Evolutionary conservation across 2,888 invertebrate genomes (phyloP).

Genomic region (Flexamia atlantica): DNA sequence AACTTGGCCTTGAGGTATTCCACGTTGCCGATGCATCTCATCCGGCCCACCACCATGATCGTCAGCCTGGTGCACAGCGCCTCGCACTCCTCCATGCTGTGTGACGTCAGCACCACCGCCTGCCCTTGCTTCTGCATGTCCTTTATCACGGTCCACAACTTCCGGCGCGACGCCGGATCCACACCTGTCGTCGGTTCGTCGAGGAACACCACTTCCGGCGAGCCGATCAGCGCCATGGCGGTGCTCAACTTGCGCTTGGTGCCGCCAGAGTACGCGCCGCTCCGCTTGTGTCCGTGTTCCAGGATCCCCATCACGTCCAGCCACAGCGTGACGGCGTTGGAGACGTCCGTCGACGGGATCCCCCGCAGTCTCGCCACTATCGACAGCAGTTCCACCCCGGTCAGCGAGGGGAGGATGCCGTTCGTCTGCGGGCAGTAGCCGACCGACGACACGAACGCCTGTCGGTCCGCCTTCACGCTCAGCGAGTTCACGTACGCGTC

Average conservation of each 20-base stretch:
- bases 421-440: slow-evolving; percentile 96
- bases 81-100: slow-evolving; percentile 92
- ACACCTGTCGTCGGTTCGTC: slow-evolving; percentile 82
- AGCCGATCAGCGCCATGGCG: slow-evolving; percentile 84
- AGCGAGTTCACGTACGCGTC: slow-evolving; percentile 73
- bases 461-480: slow-evolving; percentile 69
- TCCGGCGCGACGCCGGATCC: slow-evolving; percentile 88
- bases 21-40: slow-evolving; percentile 85
- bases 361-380: slow-evolving; percentile 87
- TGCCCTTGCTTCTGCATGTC: slow-evolving; percentile 83
- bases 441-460: slow-evolving; percentile 81
- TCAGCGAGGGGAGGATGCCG: slow-evolving; percentile 87
- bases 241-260: slow-evolving; percentile 86
- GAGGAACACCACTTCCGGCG: slow-evolving; percentile 83
- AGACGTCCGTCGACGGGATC: slow-evolving; percentile 73
- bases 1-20: slow-evolving; percentile 84
- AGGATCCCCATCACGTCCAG: slow-evolving; percentile 64
- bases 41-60: slow-evolving; percentile 85
- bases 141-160: slow-evolving; percentile 87
- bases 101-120: slow-evolving; percentile 89
- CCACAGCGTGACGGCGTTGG: slow-evolving; percentile 68
- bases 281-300: slow-evolving; percentile 66
- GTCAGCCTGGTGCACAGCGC: slow-evolving; percentile 87
- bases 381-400: slow-evolving; percentile 84
- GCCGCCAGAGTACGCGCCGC: slow-evolving; percentile 81